These are phyloP conservation scores for Eilema sororculum DNA, from an alignment of 2,888 invertebrate genomes.

Conservation along the genomic window DNA sequence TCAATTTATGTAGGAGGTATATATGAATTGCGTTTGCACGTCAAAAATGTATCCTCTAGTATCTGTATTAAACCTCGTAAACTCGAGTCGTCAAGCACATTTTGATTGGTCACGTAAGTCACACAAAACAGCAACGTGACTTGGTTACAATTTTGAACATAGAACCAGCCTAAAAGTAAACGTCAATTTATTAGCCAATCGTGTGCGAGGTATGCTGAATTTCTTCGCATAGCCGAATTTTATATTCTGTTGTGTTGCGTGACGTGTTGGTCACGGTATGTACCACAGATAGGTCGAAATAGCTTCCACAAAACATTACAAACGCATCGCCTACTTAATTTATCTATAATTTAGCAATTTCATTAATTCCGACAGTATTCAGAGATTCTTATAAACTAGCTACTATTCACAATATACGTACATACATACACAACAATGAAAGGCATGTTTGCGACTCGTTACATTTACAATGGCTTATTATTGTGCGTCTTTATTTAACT, in stretches of 20 bases:
- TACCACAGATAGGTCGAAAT: not conserved
- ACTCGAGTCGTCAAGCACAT: not conserved
- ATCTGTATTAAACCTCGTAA: not conserved
- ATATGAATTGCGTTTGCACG: too few relatives aligned
- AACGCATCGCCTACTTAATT: constrained; percentile 43
- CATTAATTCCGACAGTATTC: constrained; percentile 45
- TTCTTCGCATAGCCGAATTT: not conserved
- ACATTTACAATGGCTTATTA: constrained; percentile 55
- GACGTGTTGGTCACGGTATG: not conserved
- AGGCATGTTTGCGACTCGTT: constrained; percentile 73
- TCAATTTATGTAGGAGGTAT: too few relatives aligned
- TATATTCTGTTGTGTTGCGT: not conserved
- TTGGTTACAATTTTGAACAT: not conserved
- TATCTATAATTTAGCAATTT: constrained; percentile 52
- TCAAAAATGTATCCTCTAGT: too few relatives aligned
- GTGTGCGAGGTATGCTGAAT: not conserved
- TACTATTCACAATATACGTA: constrained; percentile 63
- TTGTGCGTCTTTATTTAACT: constrained; percentile 51
- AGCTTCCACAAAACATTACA: constrained; percentile 41
- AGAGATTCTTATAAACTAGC: constrained; percentile 73
- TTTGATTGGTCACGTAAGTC: not conserved
- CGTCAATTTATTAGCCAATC: not conserved
- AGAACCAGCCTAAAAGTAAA: not conserved
- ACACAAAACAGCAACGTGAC: not conserved
- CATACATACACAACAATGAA: constrained; percentile 71